Evolutionary conservation across 2,888 invertebrate species (phyloP), one percentile per base, ranked within the genome.

Genomic region (Magallana nippona): DNA sequence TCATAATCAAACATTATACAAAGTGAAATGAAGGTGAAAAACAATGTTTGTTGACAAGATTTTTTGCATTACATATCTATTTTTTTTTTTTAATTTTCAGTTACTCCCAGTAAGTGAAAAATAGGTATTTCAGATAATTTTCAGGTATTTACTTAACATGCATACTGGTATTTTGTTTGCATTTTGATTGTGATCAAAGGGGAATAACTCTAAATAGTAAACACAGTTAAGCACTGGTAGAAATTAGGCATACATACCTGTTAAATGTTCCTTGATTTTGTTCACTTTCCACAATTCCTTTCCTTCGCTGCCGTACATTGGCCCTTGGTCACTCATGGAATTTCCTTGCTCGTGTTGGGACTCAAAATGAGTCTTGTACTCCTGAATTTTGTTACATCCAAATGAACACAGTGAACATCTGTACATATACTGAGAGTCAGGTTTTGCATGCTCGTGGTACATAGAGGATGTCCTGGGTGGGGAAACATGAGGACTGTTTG

Each of bases 281-380:
- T 87, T 87, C 22, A 91, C 89, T 84, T 91, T 90, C 90, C 89
- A 90, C 58, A 89, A 87, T 79, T 91, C 91, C 71, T 87, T 78
- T 86, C 88, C 80, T 57, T 86, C 81, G 22, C 58, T 56, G n/a
- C 58, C 82, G 15, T 79, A 62, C 55, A 57, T 19, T 58, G 60
- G 78, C 13, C 80, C 32, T 55, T 79, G 55, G 0, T 58, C 58
- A 71, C 84, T 71, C 22, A 71, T 13, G 22, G 85, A 78, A 15
- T 83, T 80, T 56, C 84, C 84, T 13, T 83, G 79, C 17, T 85
- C 88, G 27, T 89, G 90, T 15, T 87, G 88, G 44, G 82, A 85
- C 13, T 88, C 87, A 87, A 89, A 89, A 83, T 90, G 90, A n/a
- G 86, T 83, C 60, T 87, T 87, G 81, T 90, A 91, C 71, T 89